phyloP scores from a whole-genome alignment of 2,888 invertebrate species.

The Penaeus monodon region DNA sequence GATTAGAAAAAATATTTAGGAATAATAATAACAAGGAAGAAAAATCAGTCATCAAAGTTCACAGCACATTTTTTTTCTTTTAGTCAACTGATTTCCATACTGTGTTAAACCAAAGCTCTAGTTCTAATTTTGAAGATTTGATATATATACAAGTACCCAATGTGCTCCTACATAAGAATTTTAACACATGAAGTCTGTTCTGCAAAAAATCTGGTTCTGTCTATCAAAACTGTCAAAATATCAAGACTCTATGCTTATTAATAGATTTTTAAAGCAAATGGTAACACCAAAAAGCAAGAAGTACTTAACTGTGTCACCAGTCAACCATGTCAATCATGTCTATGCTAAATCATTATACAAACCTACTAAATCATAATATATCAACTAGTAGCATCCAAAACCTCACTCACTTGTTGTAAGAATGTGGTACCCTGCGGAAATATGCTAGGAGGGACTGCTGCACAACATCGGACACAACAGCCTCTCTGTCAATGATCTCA shows the following conservation, averaged over 20 bases:
- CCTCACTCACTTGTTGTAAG: slow-evolving; percentile 77
- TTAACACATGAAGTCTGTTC: not conserved
- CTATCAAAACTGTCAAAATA: no score
- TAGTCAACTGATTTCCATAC: no score
- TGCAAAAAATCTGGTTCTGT: not conserved
- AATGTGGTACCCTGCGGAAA: slow-evolving; percentile 72
- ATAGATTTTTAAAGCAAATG: no score
- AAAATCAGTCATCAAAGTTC: no score
- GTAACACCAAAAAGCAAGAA: no score
- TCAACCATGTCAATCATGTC: no score
- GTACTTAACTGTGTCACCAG: no score
- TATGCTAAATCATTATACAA: not conserved
- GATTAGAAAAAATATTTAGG: slow-evolving; percentile 39
- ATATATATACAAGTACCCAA: not conserved
- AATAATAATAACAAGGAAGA: no score
- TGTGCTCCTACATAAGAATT: not conserved
- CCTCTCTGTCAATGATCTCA: slow-evolving; percentile 85
- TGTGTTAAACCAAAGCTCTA: no score
- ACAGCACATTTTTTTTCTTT: no score
- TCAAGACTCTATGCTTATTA: no score
- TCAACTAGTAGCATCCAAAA: not conserved
- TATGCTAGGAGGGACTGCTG: slow-evolving; percentile 78
- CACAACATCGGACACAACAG: slow-evolving; percentile 82
- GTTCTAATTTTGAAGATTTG: no score
- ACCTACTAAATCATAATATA: not conserved